phyloP scores from a whole-genome alignment of 2,113 vertebrate species.

The Oreamnos americanus region DNA sequence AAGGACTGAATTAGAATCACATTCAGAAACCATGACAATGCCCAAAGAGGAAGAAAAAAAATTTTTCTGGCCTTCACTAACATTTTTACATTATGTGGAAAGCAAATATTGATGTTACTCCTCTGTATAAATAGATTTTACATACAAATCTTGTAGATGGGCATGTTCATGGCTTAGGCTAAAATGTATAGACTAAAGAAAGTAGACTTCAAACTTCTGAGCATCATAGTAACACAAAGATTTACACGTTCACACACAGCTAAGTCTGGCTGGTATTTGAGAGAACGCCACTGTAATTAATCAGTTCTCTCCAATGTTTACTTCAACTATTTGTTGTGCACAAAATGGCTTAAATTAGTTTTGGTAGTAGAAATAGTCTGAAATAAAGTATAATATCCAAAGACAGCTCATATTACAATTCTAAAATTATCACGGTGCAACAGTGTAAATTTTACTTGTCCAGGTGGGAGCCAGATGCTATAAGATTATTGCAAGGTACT shows the following conservation, averaged over 20 bases:
- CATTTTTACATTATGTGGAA: background rate
- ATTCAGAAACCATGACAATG: background rate
- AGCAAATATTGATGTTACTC: background rate
- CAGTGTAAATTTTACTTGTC: constrained; percentile 26
- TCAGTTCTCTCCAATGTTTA: background rate
- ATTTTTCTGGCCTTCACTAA: background rate
- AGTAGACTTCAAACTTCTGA: background rate
- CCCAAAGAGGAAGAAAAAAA: background rate
- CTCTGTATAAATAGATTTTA: background rate
- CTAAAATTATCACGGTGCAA: background rate
- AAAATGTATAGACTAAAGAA: background rate
- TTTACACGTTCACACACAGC: background rate
- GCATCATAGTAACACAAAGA: background rate
- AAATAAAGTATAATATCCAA: constrained; percentile 11
- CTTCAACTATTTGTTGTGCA: background rate
- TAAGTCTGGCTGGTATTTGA: background rate
- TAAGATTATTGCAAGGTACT: constrained; percentile 29
- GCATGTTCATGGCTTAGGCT: background rate
- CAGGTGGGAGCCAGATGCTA: constrained; percentile 54
- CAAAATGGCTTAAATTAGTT: background rate
- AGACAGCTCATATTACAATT: background rate
- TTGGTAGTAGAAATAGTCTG: background rate
- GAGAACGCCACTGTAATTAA: background rate
- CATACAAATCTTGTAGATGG: background rate
- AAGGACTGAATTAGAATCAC: background rate